Evolutionary conservation across 1,140 invertebrate genomes (phyloP).

Genomic region (Brachionus calyciflorus): DNA sequence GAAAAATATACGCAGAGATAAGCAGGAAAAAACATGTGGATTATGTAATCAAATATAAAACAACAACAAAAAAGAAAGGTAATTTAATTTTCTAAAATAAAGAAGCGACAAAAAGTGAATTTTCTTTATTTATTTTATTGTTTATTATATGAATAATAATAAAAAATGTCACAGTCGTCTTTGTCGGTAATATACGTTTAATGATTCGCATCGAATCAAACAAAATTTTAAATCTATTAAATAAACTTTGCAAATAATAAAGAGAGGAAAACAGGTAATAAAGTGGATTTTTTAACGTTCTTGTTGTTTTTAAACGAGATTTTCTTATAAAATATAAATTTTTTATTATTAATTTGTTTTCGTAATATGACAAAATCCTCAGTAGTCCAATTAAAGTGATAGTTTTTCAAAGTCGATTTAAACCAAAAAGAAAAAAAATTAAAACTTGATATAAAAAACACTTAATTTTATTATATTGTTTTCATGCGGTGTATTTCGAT

Average conservation of each 20-base stretch:
- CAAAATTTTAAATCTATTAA: conserved; percentile 10
- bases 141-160: conserved; percentile 37
- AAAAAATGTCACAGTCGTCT: no score
- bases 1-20: background rate
- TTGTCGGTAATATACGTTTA: no score
- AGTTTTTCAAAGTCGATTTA: conserved; percentile 18
- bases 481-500: background rate
- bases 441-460: background rate
- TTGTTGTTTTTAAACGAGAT: conserved; percentile 42
- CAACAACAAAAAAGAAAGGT: conserved; percentile 16
- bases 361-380: conserved; percentile 25
- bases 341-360: conserved; percentile 18
- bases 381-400: conserved; percentile 37
- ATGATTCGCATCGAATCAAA: no score
- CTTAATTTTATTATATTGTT: background rate
- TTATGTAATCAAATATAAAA: conserved; percentile 16
- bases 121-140: no score
- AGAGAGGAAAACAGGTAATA: conserved; percentile 29
- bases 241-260: conserved; percentile 31
- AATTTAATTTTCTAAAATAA: no score
- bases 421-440: no score
- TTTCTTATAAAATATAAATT: background rate
- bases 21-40: background rate
- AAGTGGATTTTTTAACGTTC: no score
- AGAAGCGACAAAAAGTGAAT: no score